These are phyloP conservation scores for Limenitis camilla DNA, from an alignment of 2,888 invertebrate genomes.

Conservation along the genomic window DNA sequence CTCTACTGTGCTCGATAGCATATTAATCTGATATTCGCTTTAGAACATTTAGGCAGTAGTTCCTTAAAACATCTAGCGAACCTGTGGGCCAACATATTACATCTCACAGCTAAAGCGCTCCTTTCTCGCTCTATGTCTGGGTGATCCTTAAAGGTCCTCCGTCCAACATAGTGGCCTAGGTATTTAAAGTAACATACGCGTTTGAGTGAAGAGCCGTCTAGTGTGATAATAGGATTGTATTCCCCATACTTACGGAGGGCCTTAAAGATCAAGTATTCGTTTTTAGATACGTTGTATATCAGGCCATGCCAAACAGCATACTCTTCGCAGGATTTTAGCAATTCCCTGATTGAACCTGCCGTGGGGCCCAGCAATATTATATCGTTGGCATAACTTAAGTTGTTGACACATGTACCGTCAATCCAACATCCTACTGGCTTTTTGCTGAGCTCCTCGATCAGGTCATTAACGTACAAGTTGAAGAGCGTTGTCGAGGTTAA, in stretches of 20 bases:
- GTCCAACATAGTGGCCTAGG: background rate
- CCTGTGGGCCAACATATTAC: background rate
- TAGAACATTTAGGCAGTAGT: too few species aligned
- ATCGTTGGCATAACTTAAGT: background rate
- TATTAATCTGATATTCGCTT: too few species aligned
- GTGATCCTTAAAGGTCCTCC: background rate
- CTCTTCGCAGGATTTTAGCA: background rate
- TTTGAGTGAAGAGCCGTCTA: background rate
- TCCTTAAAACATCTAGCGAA: background rate
- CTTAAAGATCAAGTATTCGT: background rate
- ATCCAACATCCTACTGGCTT: background rate
- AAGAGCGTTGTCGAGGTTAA: constrained; percentile 6
- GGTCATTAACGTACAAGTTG: background rate
- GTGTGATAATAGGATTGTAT: background rate
- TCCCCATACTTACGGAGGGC: background rate
- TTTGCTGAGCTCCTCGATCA: constrained; percentile 1
- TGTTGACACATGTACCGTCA: background rate
- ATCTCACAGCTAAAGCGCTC: background rate
- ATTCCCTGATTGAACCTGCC: background rate
- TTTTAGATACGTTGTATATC: background rate
- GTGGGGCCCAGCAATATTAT: background rate
- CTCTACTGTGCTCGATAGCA: too few species aligned
- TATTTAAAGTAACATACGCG: background rate
- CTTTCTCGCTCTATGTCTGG: background rate
- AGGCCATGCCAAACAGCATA: background rate